These are phyloP conservation scores for Pseudoips prasinana DNA, from an alignment of 2,888 invertebrate genomes.

Conservation along the genomic window DNA sequence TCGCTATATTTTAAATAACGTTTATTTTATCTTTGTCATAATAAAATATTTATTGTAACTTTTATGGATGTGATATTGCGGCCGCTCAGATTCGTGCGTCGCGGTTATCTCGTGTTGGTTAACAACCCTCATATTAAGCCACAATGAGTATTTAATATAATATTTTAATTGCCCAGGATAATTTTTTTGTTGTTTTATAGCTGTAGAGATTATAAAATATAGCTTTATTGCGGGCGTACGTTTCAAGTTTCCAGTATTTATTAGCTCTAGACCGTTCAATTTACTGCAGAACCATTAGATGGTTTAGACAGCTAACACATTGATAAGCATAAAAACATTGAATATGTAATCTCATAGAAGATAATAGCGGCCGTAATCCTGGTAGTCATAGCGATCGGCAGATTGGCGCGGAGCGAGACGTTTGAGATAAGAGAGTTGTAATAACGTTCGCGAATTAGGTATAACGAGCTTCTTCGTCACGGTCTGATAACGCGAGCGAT, in stretches of 20 bases:
- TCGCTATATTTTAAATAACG: constrained; percentile 49
- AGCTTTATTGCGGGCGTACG: constrained; percentile 15
- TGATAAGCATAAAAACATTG: constrained; percentile 34
- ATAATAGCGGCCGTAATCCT: constrained; percentile 23
- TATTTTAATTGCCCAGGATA: constrained; percentile 19
- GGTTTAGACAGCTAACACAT: constrained; percentile 24
- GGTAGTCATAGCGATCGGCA: constrained; percentile 35
- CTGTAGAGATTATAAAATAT: constrained; percentile 1
- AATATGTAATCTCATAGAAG: constrained; percentile 17
- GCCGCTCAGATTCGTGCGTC: constrained; percentile 47
- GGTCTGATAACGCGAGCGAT: constrained; percentile 60
- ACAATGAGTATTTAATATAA: constrained; percentile 25
- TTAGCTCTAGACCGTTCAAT: constrained; percentile 10
- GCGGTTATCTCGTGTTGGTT: constrained; percentile 26
- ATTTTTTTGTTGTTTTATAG: constrained; percentile 17
- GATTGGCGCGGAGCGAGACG: constrained; percentile 45
- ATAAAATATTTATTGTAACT: constrained; percentile 68
- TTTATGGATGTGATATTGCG: constrained; percentile 60
- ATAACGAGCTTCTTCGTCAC: constrained; percentile 56
- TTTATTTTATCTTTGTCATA: constrained; percentile 62
- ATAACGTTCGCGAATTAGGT: constrained; percentile 51
- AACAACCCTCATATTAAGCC: constrained; percentile 10
- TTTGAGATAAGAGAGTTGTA: constrained; percentile 49
- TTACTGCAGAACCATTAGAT: constrained; percentile 18
- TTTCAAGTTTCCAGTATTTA: constrained; percentile 23